Conservation (phyloP, 2,113 vertebrate genomes). For the Circaetus cinerascens region DNA sequence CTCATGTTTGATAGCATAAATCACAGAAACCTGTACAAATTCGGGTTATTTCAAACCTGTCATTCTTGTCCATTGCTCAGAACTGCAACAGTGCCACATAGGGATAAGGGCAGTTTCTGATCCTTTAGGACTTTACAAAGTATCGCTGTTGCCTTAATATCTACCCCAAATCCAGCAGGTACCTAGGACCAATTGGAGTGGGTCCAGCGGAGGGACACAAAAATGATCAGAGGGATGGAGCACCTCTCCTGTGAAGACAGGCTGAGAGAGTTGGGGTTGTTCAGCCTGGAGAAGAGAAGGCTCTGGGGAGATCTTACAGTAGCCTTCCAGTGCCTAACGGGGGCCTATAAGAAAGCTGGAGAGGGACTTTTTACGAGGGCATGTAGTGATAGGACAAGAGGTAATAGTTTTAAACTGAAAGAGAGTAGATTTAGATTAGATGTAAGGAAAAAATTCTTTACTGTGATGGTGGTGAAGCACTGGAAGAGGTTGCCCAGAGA, state of each 20-base stretch:
- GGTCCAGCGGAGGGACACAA: background rate
- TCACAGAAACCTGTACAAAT: background rate
- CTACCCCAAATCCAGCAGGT: background rate
- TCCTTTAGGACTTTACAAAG: background rate
- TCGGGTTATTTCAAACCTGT: background rate
- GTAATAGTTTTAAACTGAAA: background rate
- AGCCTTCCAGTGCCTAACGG: too few relatives aligned
- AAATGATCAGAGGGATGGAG: background rate
- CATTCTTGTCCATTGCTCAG: background rate
- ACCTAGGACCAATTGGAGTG: background rate
- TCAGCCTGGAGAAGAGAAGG: background rate
- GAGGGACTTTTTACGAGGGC: too few relatives aligned
- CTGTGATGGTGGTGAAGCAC: background rate
- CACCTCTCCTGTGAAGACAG: background rate
- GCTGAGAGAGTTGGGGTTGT: background rate
- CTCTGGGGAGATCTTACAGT: accelerated
- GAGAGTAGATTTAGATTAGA: background rate
- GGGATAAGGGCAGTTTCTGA: background rate
- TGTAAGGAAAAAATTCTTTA: background rate
- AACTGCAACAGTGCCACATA: background rate
- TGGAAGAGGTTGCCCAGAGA: background rate
- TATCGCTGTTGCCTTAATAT: background rate
- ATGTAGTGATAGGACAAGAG: background rate
- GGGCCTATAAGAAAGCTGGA: too few relatives aligned
- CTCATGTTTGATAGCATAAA: background rate